These are phyloP conservation scores for Cerastoderma edule DNA, from an alignment of 2,888 invertebrate species.

Conservation along the genomic window DNA sequence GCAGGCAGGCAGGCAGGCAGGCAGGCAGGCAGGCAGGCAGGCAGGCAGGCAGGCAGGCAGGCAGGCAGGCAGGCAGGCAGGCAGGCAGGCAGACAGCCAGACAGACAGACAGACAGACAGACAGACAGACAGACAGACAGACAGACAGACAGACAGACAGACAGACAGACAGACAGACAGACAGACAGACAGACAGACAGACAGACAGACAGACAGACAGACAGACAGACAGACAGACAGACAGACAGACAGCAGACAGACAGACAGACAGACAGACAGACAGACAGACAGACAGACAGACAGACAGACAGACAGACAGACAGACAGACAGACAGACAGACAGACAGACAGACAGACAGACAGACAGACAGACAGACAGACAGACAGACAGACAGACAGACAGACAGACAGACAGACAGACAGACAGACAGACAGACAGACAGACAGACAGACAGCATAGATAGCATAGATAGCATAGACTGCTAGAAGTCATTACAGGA, in stretches of 20 bases:
- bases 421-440: slow-evolving; percentile 19
- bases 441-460: slow-evolving; percentile 17
- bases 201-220: slow-evolving; percentile 17
- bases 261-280: slow-evolving; percentile 22
- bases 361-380: slow-evolving; percentile 6
- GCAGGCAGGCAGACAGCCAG: slow-evolving; percentile 12
- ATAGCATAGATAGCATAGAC: too few species aligned
- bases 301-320: slow-evolving; percentile 26
- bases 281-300: slow-evolving; percentile 22
- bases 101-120: slow-evolving; percentile 22
- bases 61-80: slow-evolving; percentile 2
- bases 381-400: slow-evolving; percentile 13
- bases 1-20: too few species aligned
- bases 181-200: slow-evolving; percentile 13
- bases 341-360: slow-evolving; percentile 12
- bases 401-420: slow-evolving; percentile 20
- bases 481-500: too few species aligned
- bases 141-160: slow-evolving; percentile 22
- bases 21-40: too few species aligned
- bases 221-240: slow-evolving; percentile 24
- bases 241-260: neutral
- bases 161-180: slow-evolving; percentile 23
- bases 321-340: slow-evolving; percentile 24
- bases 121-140: slow-evolving; percentile 16
- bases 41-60: too few species aligned